phyloP scores from a whole-genome alignment of 2,888 invertebrate genomes.

The Embidobia sp. region DNA sequence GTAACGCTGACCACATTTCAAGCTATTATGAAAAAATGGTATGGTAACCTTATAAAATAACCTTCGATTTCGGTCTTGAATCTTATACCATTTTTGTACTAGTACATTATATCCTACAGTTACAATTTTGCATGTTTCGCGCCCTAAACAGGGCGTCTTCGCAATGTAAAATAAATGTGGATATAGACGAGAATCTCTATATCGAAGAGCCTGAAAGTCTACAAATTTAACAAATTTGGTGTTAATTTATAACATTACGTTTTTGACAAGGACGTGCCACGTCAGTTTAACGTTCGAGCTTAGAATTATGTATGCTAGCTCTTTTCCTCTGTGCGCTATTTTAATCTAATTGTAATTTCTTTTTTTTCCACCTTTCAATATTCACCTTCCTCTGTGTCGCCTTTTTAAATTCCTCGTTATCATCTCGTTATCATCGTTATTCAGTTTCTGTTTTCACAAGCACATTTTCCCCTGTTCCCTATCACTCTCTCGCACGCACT shows the following conservation, averaged over 20 bases:
- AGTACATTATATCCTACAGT: slow-evolving; percentile 64
- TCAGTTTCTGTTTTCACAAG: slow-evolving; percentile 11
- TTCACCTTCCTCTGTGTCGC: slow-evolving; percentile 3
- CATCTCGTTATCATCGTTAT: neutral
- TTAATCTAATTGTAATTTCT: slow-evolving; percentile 56
- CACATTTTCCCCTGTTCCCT: slow-evolving; percentile 40
- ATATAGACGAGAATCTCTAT: slow-evolving; percentile 65
- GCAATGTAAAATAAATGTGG: slow-evolving; percentile 64
- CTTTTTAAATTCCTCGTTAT: slow-evolving; percentile 6
- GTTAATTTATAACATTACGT: slow-evolving; percentile 65
- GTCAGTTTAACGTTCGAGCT: slow-evolving; percentile 64
- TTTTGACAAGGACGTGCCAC: slow-evolving; percentile 66
- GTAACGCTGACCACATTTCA: slow-evolving; percentile 65
- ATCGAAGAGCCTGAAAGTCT: slow-evolving; percentile 65
- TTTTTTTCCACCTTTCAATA: slow-evolving; percentile 19
- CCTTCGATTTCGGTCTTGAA: slow-evolving; percentile 63
- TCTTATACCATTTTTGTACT: slow-evolving; percentile 65
- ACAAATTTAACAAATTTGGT: slow-evolving; percentile 67
- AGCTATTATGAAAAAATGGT: slow-evolving; percentile 64
- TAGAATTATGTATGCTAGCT: slow-evolving; percentile 62
- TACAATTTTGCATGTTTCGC: slow-evolving; percentile 60
- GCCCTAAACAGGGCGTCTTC: slow-evolving; percentile 49
- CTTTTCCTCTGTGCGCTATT: slow-evolving; percentile 63
- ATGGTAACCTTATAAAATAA: slow-evolving; percentile 66
- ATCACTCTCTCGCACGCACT: slow-evolving; percentile 56